Evolutionary conservation across 2,888 invertebrate genomes (phyloP).

Genomic region (Ganaspis brasiliensis): DNA sequence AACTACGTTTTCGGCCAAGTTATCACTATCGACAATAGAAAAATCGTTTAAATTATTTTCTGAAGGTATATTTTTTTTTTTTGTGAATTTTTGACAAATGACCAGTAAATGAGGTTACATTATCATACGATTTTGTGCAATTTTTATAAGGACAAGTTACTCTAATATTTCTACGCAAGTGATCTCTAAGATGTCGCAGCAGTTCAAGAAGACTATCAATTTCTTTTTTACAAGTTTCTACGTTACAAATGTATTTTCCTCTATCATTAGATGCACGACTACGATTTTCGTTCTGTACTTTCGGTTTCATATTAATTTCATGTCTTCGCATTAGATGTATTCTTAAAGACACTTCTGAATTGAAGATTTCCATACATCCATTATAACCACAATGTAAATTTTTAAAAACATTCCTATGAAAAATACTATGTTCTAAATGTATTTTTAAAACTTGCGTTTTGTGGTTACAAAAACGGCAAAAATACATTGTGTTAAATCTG

Average conservation of each 20-base stretch:
- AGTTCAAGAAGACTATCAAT: constrained; percentile 39
- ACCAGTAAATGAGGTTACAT: constrained; percentile 28
- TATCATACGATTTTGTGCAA: constrained; percentile 40
- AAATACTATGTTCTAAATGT: not conserved
- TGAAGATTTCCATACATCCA: not conserved
- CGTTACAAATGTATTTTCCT: constrained; percentile 48
- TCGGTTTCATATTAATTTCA: not conserved
- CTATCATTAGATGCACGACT: constrained; percentile 6
- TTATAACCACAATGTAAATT: not conserved
- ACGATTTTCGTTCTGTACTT: not conserved
- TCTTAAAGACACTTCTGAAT: not conserved
- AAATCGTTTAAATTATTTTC: not conserved
- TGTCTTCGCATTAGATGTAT: not conserved
- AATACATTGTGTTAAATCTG: not conserved
- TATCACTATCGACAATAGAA: not conserved
- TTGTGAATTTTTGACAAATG: constrained; percentile 40
- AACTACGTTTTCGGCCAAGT: not conserved
- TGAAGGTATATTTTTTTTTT: not conserved
- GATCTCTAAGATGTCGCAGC: constrained; percentile 43
- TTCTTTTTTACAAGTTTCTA: constrained; percentile 44
- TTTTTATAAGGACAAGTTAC: constrained; percentile 35
- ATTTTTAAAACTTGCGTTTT: not conserved
- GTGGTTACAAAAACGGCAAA: not conserved
- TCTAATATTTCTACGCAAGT: constrained; percentile 43
- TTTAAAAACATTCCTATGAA: not conserved